Percentiles rank a stretch among this genome's conserved stretches.
These are phyloP conservation scores for Rutpela maculata DNA, from an alignment of 2,888 invertebrate species.

Conservation along the genomic window DNA sequence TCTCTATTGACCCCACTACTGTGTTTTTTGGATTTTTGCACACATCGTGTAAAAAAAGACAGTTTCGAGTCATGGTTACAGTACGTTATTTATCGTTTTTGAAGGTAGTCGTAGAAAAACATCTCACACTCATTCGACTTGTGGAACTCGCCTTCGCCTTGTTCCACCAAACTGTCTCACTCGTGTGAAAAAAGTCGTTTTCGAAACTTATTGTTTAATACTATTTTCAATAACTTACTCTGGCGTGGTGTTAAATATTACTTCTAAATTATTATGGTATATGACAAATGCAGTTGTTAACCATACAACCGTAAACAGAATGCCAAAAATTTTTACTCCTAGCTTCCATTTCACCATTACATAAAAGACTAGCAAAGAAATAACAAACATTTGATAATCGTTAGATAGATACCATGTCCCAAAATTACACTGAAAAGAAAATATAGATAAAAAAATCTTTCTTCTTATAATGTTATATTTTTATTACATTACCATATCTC, in stretches of 20 bases:
- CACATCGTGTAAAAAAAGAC: no score
- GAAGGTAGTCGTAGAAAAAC: no score
- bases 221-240: neutral
- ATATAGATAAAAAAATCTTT: neutral
- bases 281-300: slow-evolving; percentile 3
- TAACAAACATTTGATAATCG: slow-evolving; percentile 25
- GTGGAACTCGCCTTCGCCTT: no score
- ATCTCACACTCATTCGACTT: no score
- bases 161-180: no score
- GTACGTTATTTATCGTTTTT: no score
- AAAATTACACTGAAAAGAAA: slow-evolving; percentile 39
- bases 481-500: slow-evolving; percentile 21
- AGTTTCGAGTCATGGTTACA: no score
- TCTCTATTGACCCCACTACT: no score
- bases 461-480: neutral
- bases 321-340: neutral
- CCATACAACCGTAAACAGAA: neutral
- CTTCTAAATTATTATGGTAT: neutral
- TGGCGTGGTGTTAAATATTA: neutral
- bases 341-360: slow-evolving; percentile 29
- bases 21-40: no score
- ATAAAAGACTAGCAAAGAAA: slow-evolving; percentile 13
- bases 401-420: slow-evolving; percentile 31
- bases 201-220: no score
- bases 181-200: no score